These are phyloP conservation scores for Platycheirus rosarum DNA, from an alignment of 2,888 invertebrate genomes.

Conservation along the genomic window DNA sequence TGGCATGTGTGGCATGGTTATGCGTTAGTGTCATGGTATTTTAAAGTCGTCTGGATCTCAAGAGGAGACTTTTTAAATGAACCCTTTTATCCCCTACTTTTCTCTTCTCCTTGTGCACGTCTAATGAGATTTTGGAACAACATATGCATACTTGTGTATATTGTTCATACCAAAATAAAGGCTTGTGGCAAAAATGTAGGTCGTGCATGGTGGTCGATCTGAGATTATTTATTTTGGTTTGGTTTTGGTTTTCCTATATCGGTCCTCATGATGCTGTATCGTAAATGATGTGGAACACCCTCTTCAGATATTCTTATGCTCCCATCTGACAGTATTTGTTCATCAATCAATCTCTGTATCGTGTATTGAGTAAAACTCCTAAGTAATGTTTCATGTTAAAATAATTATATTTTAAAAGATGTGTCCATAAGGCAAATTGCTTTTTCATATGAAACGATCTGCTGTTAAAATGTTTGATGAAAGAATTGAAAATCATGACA, in stretches of 20 bases:
- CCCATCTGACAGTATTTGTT: slow-evolving; percentile 23
- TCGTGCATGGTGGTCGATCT: slow-evolving; percentile 40
- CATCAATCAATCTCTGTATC: background rate
- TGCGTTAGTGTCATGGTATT: slow-evolving; percentile 22
- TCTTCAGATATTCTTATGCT: slow-evolving; percentile 8
- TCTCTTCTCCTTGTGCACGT: background rate
- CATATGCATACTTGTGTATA: slow-evolving; percentile 6
- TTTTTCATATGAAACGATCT: too few relatives aligned
- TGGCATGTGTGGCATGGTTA: slow-evolving; percentile 32
- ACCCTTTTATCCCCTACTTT: slow-evolving; percentile 6
- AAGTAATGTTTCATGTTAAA: too few relatives aligned
- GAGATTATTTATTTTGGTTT: slow-evolving; percentile 24
- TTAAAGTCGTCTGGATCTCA: slow-evolving; percentile 20
- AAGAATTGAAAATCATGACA: too few relatives aligned
- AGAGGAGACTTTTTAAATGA: slow-evolving; percentile 19
- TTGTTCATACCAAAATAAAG: slow-evolving; percentile 38
- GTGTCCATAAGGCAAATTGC: too few relatives aligned
- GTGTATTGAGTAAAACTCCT: too few relatives aligned
- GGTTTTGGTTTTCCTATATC: background rate
- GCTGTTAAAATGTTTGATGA: too few relatives aligned
- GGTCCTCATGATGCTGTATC: background rate
- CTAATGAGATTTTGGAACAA: slow-evolving; percentile 34
- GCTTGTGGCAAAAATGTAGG: slow-evolving; percentile 47
- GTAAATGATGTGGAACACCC: too few relatives aligned
- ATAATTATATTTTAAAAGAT: too few relatives aligned